Evolutionary conservation across 2,888 invertebrate species (phyloP), one percentile per base, ranked within the genome.

Genomic region (Euplagia quadripunctaria): DNA sequence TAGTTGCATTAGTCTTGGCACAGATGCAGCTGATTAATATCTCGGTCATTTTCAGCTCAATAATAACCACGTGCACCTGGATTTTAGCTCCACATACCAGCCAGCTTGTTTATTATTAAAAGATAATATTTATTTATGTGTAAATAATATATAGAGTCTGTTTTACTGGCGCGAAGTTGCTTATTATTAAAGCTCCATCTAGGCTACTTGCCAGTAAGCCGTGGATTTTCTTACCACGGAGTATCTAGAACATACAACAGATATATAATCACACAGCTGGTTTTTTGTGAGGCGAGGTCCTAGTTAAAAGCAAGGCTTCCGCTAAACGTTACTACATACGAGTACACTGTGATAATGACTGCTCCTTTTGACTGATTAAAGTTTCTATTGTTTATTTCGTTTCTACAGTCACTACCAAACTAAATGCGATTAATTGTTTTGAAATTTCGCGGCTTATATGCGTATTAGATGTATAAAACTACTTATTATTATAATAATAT

Each of bases 1-100:
- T 31, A 31, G 31, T 17, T 63, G 71, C 66, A 74, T 73, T 31
- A 81, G 77, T 82, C 79, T 88, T 88, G 88, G 88, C 89, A 83
- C 83, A 84, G 81, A 81, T 84, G 82, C 68, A 42, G 43, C 70
- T 71, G 75, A 86, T 89, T 85, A 86, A 85, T 87, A 80, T 72
- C 71, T 68, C 82, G 17, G 70, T 74, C 74, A 74, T 76, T 71
- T 76, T 84, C 76, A 66, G 72, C 52, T 64, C 73, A 76, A 76
- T 74, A 74, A 75, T 86, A 85, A 83, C 79, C 64, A 64, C 69
- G 71, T 46, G 64, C 84, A 84, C 86, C 85, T 85, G 84, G 75
- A 78, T 67, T 76, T 79, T 72, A 17, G 67, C 41, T 67, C 11
- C 0, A 41, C 41, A 49, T 31, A 16, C 14, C 11, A 52, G 11